Evolutionary conservation across 1,140 invertebrate species (phyloP), one percentile per base, ranked within the genome.

Genomic region (Zaprionus vittiger): DNA sequence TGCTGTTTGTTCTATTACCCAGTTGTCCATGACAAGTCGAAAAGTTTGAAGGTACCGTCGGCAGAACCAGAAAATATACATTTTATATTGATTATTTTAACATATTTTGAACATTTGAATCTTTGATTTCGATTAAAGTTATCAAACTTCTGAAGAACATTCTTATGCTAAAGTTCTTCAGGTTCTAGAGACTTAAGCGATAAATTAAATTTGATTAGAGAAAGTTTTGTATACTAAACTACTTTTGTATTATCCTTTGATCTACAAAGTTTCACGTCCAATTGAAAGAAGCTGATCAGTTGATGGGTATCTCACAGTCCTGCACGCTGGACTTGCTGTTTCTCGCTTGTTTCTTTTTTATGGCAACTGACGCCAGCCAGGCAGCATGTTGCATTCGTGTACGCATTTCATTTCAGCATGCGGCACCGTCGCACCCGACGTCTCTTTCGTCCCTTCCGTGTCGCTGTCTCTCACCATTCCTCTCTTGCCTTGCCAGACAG

Each of bases 331-430:
- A n/a, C 22, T 31, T 5, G 9, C 11, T 26, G 12, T 6, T 26
- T 15, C 28, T 34, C 14, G 17, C 17, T 66, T 17, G 34, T 70
- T 63, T 63, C 12, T 17, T 65, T 70, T 70, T 70, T 9, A 68
- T 68, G 56, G 56, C 62, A 37, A 55, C 26, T 75, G 73, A 64
- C 73, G 73, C 73, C 73, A 75, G 28, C 15, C 66, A 26, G 72
- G 57, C 72, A 52, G 68, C 68, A 56, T 70, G 73, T 49, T 75
- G 73, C 60, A 75, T 69, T 60, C 57, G 65, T 63, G 61, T 76
- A 76, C 68, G 60, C 73, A 76, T 76, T 71, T 76, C 24, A 76
- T 76, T 71, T 76, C 54, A 75, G 52, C 67, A 70, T 75, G 67
- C 63, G 72, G 57, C 72, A n/a, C 24, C 49, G 47, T 22, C 20